Conservation (phyloP, 2,888 invertebrate species). For the Horisme vitalbata region DNA sequence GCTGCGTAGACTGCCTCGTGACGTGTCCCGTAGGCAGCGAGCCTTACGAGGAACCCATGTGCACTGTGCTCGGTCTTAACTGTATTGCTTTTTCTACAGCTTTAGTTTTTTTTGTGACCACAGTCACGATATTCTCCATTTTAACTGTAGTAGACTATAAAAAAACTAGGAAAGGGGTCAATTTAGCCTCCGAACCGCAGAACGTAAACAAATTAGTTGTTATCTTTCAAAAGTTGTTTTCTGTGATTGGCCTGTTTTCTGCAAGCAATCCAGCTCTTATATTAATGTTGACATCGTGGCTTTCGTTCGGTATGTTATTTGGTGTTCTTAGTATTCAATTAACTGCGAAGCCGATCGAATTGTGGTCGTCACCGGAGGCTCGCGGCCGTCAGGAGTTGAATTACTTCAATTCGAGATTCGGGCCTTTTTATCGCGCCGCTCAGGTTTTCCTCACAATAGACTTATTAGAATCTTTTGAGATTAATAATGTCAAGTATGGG, state of each 20-base stretch:
- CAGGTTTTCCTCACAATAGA: constrained; percentile 91
- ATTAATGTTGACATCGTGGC: constrained; percentile 84
- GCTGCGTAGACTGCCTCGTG: constrained; percentile 88
- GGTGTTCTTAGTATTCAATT: constrained; percentile 88
- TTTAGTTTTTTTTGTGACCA: constrained; percentile 77
- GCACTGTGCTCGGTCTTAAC: constrained; percentile 83
- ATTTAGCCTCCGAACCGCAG: constrained; percentile 22
- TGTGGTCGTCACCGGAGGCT: constrained; percentile 95
- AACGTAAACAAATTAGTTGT: constrained; percentile 44
- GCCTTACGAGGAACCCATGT: constrained; percentile 67
- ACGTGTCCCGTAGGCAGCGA: constrained; percentile 83
- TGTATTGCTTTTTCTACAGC: constrained; percentile 85
- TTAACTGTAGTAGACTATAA: constrained; percentile 46
- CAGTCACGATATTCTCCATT: constrained; percentile 54
- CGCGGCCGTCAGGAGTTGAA: constrained; percentile 91
- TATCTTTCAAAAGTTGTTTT: constrained; percentile 57
- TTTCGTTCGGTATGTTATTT: constrained; percentile 82
- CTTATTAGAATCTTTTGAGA: constrained; percentile 62
- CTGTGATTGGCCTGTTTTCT: constrained; percentile 78
- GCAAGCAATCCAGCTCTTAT: constrained; percentile 86
- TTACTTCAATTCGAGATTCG: constrained; percentile 93
- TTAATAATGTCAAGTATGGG: constrained; percentile 84
- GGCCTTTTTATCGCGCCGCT: constrained; percentile 94
- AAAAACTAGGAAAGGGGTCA: constrained; percentile 31
- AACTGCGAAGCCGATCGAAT: constrained; percentile 94